Base-by-base conservation (phyloP, 2,888 invertebrate species). In the Electrophaes corylata region DNA sequence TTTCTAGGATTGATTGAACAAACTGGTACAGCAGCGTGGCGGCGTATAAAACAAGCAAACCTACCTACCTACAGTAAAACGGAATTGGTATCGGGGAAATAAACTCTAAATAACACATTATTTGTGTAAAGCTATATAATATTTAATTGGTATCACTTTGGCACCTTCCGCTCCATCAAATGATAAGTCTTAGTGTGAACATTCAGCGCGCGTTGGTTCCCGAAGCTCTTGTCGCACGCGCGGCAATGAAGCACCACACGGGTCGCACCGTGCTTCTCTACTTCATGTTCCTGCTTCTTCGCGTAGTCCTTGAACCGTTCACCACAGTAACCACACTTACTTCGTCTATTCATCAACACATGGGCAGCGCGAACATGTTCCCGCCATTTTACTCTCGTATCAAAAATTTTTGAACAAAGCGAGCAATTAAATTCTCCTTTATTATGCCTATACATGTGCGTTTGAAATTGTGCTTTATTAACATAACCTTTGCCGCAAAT, bases 401-500 rank as follows among this genome's bases (percentile, higher is more conserved):
- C 72, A 44, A 81, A 84, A 0, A 75, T 62, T 62, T 84, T 84
- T 0, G 62, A 48, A 37, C 84, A 84, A 12, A 70, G 65, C 0
- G 71, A 58, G 33, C 84, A 84, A 0, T 57, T 59, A 33, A 78
- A 79, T 2, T 65, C 72, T 0, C 88, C 88, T 0, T 75, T 83
- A 31, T 76, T 78, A 45, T 88, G 88, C 1, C 85, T 76, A 14
- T 81, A 81, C 3, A 77, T 73, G 48, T 86, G 85, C 0, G 77
- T 74, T 29, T 75, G 63, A 6, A 76, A 62, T 3, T 53, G 48
- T n/a, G 12, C 8, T 6, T 73, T 86, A 46, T 86, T 87, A 0
- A 91, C 86, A 55, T 79, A 82, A 0, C 91, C 91, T n/a, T 87
- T 84, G 1, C 85, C 82, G 59, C 93, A 93, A 0, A 88, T 76